Evolutionary conservation across 2,113 vertebrate genomes (phyloP).

Genomic region (Riparia riparia): DNA sequence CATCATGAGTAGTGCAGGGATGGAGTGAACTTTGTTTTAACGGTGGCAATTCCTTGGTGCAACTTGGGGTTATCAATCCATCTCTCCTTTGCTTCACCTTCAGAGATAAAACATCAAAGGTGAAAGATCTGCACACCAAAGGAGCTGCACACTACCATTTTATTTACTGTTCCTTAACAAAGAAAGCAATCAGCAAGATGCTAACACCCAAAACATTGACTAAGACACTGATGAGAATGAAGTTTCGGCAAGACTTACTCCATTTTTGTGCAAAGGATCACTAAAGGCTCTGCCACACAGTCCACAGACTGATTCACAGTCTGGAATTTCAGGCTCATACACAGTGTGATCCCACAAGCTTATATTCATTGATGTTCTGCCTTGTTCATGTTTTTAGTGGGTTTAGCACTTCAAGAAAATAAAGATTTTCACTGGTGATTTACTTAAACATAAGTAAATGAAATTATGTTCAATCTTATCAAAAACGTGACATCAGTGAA

Average conservation of each 20-base stretch:
- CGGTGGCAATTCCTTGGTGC: not conserved
- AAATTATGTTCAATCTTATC: not conserved
- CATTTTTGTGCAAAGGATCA: not conserved
- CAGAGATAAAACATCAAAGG: not conserved
- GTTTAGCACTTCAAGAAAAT: not conserved
- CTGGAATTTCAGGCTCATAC: conserved; percentile 34
- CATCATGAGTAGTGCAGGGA: not conserved
- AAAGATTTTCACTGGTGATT: not conserved
- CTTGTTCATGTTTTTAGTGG: not conserved
- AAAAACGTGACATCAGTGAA: not conserved
- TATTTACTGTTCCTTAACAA: not conserved
- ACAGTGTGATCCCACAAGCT: not conserved
- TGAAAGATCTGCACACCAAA: not conserved
- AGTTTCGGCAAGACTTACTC: conserved; percentile 6
- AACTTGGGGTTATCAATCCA: not conserved
- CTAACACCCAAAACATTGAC: not conserved
- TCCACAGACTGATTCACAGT: conserved; percentile 26
- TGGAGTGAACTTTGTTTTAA: not conserved
- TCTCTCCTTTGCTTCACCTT: not conserved
- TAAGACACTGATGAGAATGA: not conserved
- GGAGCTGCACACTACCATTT: not conserved
- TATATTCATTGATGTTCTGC: not conserved
- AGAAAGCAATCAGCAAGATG: not conserved
- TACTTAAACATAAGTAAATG: not conserved
- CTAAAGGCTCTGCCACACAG: not conserved